phyloP scores from a whole-genome alignment of 2,888 invertebrate species.

The Coecobrya sp. region DNA sequence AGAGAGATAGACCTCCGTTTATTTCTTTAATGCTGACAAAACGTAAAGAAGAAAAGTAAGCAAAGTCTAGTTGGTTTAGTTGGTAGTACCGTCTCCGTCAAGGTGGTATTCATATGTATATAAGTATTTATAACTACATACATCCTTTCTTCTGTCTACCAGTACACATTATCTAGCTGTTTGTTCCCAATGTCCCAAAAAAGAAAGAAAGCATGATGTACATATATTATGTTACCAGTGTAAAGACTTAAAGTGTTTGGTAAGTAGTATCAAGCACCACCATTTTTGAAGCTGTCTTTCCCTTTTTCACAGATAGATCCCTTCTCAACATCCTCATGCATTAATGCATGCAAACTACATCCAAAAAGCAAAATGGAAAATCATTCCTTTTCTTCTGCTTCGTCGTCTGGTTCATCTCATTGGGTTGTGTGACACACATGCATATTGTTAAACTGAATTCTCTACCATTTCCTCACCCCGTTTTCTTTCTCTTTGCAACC shows the following conservation, averaged over 20 bases:
- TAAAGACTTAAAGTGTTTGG: constrained; percentile 69
- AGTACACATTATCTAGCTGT: neutral
- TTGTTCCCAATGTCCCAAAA: constrained; percentile 32
- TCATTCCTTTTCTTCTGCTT: constrained; percentile 5
- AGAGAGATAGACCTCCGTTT: constrained; percentile 40
- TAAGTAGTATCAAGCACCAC: constrained; percentile 66
- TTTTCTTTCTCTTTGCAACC: neutral
- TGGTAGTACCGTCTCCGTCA: neutral
- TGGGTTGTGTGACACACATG: neutral
- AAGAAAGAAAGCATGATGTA: constrained; percentile 17
- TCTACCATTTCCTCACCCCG: neutral
- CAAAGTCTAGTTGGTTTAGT: constrained; percentile 42
- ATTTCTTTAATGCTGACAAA: constrained; percentile 64
- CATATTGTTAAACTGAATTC: neutral
- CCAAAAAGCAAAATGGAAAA: neutral
- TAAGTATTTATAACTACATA: neutral
- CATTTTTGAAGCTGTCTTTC: neutral
- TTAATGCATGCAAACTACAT: constrained; percentile 63
- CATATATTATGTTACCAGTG: constrained; percentile 67
- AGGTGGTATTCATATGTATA: constrained; percentile 21
- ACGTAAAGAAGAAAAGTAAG: constrained; percentile 59
- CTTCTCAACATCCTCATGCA: constrained; percentile 73
- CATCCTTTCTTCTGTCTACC: neutral
- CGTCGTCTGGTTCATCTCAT: neutral
- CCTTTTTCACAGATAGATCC: neutral